These are phyloP conservation scores for Smithornis capensis DNA, from an alignment of 2,113 vertebrate genomes.

Conservation along the genomic window DNA sequence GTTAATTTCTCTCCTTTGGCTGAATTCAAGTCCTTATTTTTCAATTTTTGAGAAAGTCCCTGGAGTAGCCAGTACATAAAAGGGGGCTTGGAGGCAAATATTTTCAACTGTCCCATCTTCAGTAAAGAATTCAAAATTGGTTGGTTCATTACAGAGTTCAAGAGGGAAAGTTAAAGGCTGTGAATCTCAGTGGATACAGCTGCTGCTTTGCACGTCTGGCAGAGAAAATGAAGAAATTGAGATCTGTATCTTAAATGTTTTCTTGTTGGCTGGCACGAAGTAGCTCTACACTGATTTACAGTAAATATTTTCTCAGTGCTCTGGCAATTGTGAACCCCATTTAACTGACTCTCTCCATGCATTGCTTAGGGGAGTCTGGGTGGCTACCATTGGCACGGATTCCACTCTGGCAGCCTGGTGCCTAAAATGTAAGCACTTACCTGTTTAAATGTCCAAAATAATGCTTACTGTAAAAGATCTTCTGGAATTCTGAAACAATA, in stretches of 20 bases:
- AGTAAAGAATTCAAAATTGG: not conserved
- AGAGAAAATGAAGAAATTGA: not conserved
- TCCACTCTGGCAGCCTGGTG: slow-evolving; percentile 50
- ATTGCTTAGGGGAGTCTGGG: slow-evolving; percentile 56
- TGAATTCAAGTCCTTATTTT: slow-evolving; percentile 8
- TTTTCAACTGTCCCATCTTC: slow-evolving; percentile 14
- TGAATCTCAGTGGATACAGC: not conserved
- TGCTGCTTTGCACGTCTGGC: not conserved
- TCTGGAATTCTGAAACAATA: not conserved
- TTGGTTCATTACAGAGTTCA: not conserved
- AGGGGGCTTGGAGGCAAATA: slow-evolving; percentile 24
- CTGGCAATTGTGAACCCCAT: not conserved
- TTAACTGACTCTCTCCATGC: slow-evolving; percentile 55
- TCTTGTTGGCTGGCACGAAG: not conserved
- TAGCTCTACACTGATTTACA: slow-evolving; percentile 1
- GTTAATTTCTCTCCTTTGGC: not conserved
- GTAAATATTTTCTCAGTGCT: slow-evolving; percentile 1
- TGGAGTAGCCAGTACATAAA: not conserved
- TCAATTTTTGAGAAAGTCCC: not conserved
- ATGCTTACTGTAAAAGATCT: not conserved
- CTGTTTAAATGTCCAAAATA: slow-evolving; percentile 45
- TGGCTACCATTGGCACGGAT: slow-evolving; percentile 56
- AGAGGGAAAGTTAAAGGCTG: not conserved
- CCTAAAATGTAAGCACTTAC: slow-evolving; percentile 51
- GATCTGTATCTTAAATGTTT: not conserved